Conservation (phyloP, 2,888 invertebrate genomes). For the Orthonychiurus folsomi region DNA sequence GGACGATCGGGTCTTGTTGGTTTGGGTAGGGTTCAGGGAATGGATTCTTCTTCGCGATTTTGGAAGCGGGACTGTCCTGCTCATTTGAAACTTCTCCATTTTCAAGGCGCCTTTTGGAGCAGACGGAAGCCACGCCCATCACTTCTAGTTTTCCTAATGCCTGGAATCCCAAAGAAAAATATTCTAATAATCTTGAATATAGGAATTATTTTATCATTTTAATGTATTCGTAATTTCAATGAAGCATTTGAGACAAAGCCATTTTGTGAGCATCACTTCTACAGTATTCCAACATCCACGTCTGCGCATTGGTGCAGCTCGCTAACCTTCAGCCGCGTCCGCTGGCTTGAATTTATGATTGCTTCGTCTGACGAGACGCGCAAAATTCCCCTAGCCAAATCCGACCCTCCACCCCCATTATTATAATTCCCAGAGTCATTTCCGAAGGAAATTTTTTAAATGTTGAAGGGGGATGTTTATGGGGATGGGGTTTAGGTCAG, state of each 20-base stretch:
- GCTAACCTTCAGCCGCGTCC: neutral
- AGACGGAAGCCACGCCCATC: constrained; percentile 40
- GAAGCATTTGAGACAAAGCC: neutral
- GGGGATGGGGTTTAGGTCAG: too few species aligned
- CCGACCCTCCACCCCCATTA: too few species aligned
- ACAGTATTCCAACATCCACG: too few species aligned
- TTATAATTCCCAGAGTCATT: neutral
- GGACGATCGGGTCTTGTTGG: constrained; percentile 15
- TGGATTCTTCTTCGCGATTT: constrained; percentile 22
- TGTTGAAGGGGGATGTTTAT: too few species aligned
- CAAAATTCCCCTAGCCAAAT: too few species aligned
- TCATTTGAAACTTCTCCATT: constrained; percentile 25
- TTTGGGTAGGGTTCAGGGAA: neutral
- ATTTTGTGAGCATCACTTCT: too few species aligned
- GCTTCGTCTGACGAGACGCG: neutral
- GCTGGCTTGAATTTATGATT: neutral
- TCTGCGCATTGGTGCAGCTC: neutral
- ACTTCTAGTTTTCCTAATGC: neutral
- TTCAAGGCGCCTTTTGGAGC: constrained; percentile 37
- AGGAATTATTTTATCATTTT: too few species aligned
- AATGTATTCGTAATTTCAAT: neutral
- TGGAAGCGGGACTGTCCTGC: constrained; percentile 31
- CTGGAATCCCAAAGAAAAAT: neutral
- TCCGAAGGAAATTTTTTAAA: neutral
- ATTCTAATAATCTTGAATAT: too few species aligned